Conservation (phyloP, 1,140 invertebrate genomes). For the Apis laboriosa region DNA sequence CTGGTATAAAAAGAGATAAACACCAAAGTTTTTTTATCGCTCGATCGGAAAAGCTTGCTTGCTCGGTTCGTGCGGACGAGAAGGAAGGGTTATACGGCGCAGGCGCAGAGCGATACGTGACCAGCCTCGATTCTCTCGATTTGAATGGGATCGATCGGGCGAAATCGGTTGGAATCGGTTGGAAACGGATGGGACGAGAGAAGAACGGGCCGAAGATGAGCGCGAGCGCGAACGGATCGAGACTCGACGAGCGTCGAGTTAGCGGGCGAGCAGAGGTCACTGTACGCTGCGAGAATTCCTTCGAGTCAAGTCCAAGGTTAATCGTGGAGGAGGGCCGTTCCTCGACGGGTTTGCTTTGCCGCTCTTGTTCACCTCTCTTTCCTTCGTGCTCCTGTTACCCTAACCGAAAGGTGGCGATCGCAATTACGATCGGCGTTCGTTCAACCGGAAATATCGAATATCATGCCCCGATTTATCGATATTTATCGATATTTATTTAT, state of each 20-base stretch:
- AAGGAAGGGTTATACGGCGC: too few species aligned
- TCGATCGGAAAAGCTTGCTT: too few species aligned
- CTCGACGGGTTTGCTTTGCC: constrained; percentile 10
- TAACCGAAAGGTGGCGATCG: neutral
- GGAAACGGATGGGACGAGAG: constrained; percentile 24
- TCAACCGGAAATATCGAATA: neutral
- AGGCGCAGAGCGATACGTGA: too few species aligned
- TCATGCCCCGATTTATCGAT: neutral
- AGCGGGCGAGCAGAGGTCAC: constrained; percentile 70
- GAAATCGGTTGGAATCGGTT: neutral
- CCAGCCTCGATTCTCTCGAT: neutral
- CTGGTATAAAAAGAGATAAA: too few species aligned
- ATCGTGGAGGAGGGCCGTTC: constrained; percentile 58
- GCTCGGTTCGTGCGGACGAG: too few species aligned
- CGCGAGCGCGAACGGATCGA: constrained; percentile 43
- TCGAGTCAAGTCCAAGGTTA: constrained; percentile 78
- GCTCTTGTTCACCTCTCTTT: constrained; percentile 7
- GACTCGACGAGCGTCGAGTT: constrained; percentile 29
- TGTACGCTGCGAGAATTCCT: constrained; percentile 75
- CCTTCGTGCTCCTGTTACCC: constrained; percentile 16
- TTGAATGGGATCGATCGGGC: neutral
- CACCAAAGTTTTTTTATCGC: too few species aligned
- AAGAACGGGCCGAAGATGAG: constrained; percentile 13
- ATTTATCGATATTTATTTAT: neutral
- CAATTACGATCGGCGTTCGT: neutral